These are phyloP conservation scores for Dicentrarchus labrax DNA, from an alignment of 2,113 vertebrate species.

Conservation along the genomic window DNA sequence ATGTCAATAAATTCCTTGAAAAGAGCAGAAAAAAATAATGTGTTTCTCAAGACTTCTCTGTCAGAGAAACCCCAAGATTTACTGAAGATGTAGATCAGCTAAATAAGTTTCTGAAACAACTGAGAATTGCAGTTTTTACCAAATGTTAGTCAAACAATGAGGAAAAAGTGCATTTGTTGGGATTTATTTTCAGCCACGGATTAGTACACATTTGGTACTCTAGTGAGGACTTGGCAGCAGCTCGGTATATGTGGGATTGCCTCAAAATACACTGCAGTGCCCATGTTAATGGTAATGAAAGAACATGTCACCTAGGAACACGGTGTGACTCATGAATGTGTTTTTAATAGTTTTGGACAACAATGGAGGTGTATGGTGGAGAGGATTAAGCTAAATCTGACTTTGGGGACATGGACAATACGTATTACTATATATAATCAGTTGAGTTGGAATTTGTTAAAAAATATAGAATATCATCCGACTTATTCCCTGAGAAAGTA, in stretches of 20 bases:
- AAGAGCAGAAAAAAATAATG: background rate
- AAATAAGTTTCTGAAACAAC: background rate
- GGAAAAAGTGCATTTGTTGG: background rate
- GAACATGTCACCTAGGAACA: slow-evolving; percentile 32
- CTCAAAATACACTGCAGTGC: slow-evolving; percentile 30
- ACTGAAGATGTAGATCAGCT: background rate
- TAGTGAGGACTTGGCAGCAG: slow-evolving; percentile 19
- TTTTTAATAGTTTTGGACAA: background rate
- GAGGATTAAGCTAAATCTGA: background rate
- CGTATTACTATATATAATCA: background rate
- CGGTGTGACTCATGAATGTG: background rate
- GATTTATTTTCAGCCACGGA: background rate
- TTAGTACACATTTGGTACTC: slow-evolving; percentile 2
- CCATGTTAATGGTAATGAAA: slow-evolving; percentile 14
- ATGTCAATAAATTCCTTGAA: background rate
- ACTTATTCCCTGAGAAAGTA: background rate
- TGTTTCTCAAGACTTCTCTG: background rate
- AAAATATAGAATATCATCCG: background rate
- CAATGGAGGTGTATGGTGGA: background rate
- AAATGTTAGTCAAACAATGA: background rate
- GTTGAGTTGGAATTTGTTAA: background rate
- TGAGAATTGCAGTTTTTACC: background rate
- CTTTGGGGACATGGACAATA: background rate
- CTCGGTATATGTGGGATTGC: background rate
- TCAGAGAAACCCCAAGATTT: background rate